Evolutionary conservation across 2,888 invertebrate genomes (phyloP).

Genomic region (Ligdia adustata): DNA sequence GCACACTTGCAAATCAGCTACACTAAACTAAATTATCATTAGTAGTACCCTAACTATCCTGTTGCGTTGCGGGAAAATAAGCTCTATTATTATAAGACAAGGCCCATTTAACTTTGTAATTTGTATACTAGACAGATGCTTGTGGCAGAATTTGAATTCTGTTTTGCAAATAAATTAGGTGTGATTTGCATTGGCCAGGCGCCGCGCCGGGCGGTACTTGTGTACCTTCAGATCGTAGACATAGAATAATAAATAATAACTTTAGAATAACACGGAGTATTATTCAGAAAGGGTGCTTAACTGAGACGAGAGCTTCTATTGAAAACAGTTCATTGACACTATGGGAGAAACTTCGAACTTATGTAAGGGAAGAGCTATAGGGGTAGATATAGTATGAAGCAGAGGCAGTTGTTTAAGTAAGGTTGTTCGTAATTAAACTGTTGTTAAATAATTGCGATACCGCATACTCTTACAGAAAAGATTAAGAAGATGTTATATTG

Average conservation of each 20-base stretch:
- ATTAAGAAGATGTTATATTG: too few species aligned
- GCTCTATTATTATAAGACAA: constrained; percentile 18
- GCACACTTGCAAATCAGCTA: constrained; percentile 44
- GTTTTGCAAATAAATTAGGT: constrained; percentile 23
- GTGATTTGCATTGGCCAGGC: constrained; percentile 23
- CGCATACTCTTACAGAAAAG: too few species aligned
- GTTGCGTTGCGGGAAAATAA: constrained; percentile 12
- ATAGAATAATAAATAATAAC: not conserved
- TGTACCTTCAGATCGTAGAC: not conserved
- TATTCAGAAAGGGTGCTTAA: not conserved
- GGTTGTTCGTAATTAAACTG: too few species aligned
- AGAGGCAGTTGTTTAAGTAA: too few species aligned
- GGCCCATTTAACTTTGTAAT: constrained; percentile 19
- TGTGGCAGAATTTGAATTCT: constrained; percentile 27
- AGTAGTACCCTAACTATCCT: constrained; percentile 14
- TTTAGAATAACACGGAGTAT: not conserved
- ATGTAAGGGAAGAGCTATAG: too few species aligned
- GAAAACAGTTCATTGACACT: too few species aligned
- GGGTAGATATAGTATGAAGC: too few species aligned
- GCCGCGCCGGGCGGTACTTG: constrained; percentile 19
- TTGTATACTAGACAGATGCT: constrained; percentile 12
- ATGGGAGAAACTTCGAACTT: too few species aligned
- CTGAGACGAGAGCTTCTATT: too few species aligned
- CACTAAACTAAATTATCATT: constrained; percentile 41
- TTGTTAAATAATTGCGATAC: too few species aligned